These are phyloP conservation scores for Candidula unifasciata DNA, from an alignment of 2,888 invertebrate species.

Conservation along the genomic window DNA sequence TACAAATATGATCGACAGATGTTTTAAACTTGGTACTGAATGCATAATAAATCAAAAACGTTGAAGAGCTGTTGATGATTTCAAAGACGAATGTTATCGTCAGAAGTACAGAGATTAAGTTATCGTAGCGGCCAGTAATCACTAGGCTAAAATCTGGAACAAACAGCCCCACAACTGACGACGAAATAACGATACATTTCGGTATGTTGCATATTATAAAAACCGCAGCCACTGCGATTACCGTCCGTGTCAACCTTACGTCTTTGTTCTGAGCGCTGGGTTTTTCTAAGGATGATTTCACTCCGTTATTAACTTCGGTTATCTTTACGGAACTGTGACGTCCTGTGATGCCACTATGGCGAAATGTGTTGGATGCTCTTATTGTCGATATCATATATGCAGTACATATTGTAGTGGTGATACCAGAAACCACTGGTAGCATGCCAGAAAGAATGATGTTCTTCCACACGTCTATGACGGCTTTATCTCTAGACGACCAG, in stretches of 20 bases:
- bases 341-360: not conserved
- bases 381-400: slow-evolving; percentile 17
- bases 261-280: not conserved
- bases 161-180: not conserved
- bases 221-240: not conserved
- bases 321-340: not conserved
- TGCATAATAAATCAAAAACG: not conserved
- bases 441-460: not conserved
- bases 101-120: not conserved
- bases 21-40: not conserved
- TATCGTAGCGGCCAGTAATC: not conserved
- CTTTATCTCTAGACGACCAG: not conserved
- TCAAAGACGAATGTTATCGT: not conserved
- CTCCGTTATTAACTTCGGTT: not conserved
- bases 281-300: not conserved
- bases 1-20: not conserved
- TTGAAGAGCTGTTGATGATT: not conserved
- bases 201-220: slow-evolving; percentile 21
- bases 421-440: not conserved
- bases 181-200: not conserved
- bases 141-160: not conserved
- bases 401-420: not conserved
- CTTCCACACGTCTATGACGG: not conserved
- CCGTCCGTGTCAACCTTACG: not conserved
- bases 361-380: slow-evolving; percentile 1